phyloP scores from a whole-genome alignment of 2,797 vertebrate species.

The Leontocebus nigricollis region DNA sequence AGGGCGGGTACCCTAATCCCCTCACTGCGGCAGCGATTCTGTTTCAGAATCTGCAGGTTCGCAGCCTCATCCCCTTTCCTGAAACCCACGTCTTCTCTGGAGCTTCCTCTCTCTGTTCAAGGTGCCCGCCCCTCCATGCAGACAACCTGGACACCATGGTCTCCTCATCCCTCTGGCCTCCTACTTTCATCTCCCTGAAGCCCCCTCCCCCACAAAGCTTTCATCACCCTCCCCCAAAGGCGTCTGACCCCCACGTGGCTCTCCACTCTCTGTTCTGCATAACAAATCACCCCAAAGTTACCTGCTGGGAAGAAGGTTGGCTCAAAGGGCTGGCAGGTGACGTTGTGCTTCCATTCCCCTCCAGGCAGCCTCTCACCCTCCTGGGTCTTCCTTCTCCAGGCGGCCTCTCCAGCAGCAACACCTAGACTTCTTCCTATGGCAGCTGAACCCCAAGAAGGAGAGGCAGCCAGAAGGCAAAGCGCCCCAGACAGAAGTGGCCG shows the following conservation, averaged over 20 bases:
- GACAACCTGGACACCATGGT: fast-evolving
- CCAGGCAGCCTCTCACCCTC: not conserved
- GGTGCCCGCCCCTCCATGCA: fast-evolving
- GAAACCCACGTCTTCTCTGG: fast-evolving
- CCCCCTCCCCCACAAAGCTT: not conserved
- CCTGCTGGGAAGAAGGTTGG: not conserved
- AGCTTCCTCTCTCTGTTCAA: fast-evolving
- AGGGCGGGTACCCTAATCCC: fast-evolving
- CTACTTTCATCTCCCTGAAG: not conserved
- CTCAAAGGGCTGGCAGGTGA: too few relatives aligned
- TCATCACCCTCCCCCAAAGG: too few relatives aligned
- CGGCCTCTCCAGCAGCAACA: not conserved
- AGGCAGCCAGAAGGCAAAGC: not conserved
- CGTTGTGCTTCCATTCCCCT: not conserved
- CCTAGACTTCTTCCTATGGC: not conserved
- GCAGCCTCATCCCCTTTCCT: too few relatives aligned
- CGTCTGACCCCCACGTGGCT: fast-evolving
- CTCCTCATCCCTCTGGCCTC: fast-evolving
- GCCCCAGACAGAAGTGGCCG: not conserved
- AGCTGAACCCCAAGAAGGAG: not conserved
- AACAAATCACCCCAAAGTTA: too few relatives aligned
- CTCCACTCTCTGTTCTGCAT: not conserved
- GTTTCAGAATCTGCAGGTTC: too few relatives aligned
- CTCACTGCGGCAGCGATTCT: fast-evolving
- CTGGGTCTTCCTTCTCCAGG: fast-evolving